A percentile compares a stretch with the other conserved stretches of the same genome.
phyloP scores from a whole-genome alignment of 2,797 vertebrate species.

The Cetoscarus ocellatus region DNA sequence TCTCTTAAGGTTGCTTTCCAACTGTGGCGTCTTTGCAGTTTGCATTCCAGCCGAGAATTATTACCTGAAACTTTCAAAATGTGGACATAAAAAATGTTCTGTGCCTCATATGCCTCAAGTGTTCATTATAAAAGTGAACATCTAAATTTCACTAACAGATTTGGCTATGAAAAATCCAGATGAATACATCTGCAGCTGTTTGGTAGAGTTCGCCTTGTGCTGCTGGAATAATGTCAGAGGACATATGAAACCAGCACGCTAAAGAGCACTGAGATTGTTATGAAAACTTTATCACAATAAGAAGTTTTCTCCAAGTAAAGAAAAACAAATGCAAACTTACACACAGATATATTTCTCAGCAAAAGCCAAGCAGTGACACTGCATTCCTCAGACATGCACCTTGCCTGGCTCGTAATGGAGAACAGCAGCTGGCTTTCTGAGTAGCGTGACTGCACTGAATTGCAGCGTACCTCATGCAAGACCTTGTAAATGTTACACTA shows the following conservation, averaged over 20 bases:
- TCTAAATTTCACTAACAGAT: conserved; percentile 25
- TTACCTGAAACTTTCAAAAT: conserved; percentile 25
- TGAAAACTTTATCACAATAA: conserved; percentile 21
- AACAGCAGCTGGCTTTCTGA: conserved; percentile 74
- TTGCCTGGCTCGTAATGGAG: conserved; percentile 60
- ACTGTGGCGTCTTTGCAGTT: conserved; percentile 18
- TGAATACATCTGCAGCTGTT: conserved; percentile 25
- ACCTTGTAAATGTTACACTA: conserved; percentile 78
- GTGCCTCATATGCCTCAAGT: conserved; percentile 8
- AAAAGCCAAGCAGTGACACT: conserved; percentile 37
- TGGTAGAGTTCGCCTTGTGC: conserved; percentile 31
- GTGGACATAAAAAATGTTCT: conserved; percentile 11
- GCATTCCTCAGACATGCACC: conserved; percentile 62
- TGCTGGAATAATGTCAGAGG: conserved; percentile 20
- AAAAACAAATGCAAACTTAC: conserved; percentile 21
- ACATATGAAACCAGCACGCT: conserved; percentile 4
- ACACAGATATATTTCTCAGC: conserved; percentile 26
- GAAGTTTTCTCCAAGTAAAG: conserved; percentile 12
- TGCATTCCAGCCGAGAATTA: conserved; percentile 23
- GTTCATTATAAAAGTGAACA: conserved; percentile 20
- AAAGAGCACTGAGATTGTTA: conserved; percentile 13
- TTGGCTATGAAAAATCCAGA: conserved; percentile 13
- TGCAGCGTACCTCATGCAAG: conserved; percentile 66
- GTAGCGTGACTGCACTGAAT: conserved; percentile 77
- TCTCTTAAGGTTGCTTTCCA: conserved; percentile 33